Conservation (phyloP, 2,113 vertebrate genomes). For the Mugil cephalus region DNA sequence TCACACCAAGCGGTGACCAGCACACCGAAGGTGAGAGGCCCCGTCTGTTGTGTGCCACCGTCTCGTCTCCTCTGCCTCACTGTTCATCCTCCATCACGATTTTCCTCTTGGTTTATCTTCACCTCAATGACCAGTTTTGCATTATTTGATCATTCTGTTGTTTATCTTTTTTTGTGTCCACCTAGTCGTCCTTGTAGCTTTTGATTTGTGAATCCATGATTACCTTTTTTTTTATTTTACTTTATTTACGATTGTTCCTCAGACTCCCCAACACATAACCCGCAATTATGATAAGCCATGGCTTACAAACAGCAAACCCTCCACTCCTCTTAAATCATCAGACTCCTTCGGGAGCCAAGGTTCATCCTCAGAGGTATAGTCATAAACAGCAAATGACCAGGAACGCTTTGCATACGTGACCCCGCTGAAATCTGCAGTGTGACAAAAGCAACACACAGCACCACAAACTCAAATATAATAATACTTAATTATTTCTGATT, state of each 20-base stretch:
- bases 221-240: slow-evolving; percentile 88
- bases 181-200: slow-evolving; percentile 68
- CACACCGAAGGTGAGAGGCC: slow-evolving; percentile 89
- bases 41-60: not conserved
- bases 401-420: slow-evolving; percentile 43
- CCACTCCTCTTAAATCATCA: slow-evolving; percentile 95
- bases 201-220: slow-evolving; percentile 81
- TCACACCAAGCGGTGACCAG: slow-evolving; percentile 71
- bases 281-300: slow-evolving; percentile 99
- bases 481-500: not conserved
- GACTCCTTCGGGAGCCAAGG: slow-evolving; percentile 94
- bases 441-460: not conserved
- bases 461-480: not conserved
- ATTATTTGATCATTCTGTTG: slow-evolving; percentile 29
- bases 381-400: slow-evolving; percentile 64
- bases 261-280: slow-evolving; percentile 98
- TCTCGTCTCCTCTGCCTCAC: not conserved
- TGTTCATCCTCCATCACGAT: slow-evolving; percentile 12
- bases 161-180: slow-evolving; percentile 33
- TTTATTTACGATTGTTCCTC: slow-evolving; percentile 95
- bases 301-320: slow-evolving; percentile 99
- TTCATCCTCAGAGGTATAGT: slow-evolving; percentile 97
- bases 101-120: slow-evolving; percentile 8
- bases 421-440: slow-evolving; percentile 67
- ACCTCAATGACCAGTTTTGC: slow-evolving; percentile 8